A percentile compares a stretch with the other conserved stretches of the same genome.
Conservation (phyloP, 2,797 vertebrate species). For the Pangasius sanitwongsei region DNA sequence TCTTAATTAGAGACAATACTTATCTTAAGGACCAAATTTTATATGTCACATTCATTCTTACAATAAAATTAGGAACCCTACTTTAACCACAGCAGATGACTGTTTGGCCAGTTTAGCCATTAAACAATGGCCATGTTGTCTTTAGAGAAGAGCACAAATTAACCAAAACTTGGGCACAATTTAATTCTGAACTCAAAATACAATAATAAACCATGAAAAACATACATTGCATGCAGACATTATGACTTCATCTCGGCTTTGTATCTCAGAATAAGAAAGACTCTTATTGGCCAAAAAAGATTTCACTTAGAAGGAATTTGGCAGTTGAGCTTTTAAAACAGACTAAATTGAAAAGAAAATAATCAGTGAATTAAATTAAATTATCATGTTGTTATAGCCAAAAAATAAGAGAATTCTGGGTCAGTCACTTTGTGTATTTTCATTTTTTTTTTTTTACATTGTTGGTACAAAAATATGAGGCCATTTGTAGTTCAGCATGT, state of each 20-base stretch:
- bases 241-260: neutral
- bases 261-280: neutral
- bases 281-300: neutral
- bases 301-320: neutral
- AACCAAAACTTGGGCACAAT: neutral
- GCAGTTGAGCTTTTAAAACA: neutral
- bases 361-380: neutral
- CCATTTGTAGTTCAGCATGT: neutral
- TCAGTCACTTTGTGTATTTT: neutral
- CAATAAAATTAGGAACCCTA: constrained; percentile 13
- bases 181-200: neutral
- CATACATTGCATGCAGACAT: neutral
- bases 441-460: neutral
- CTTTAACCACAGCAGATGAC: constrained; percentile 23
- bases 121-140: constrained; percentile 1
- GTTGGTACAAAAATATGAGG: neutral
- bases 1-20: constrained; percentile 15
- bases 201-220: constrained; percentile 8
- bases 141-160: constrained; percentile 5
- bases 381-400: neutral
- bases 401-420: neutral
- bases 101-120: neutral
- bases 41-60: constrained; percentile 19
- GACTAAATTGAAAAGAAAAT: neutral
- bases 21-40: constrained; percentile 8